These are phyloP conservation scores for Puntigrus tetrazona DNA, from an alignment of 2,113 vertebrate species.

Conservation along the genomic window DNA sequence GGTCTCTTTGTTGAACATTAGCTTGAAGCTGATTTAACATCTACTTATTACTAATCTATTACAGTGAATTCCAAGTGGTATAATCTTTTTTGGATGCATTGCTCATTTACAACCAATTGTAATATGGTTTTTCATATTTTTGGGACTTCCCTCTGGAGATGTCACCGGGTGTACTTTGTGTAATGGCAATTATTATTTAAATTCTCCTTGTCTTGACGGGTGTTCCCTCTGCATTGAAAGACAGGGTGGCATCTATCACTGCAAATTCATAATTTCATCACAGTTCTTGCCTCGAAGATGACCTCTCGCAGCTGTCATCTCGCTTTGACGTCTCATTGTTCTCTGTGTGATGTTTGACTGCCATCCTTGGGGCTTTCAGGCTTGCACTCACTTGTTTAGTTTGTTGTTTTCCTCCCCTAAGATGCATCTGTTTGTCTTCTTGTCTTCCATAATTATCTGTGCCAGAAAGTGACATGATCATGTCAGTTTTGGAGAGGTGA, in stretches of 20 bases:
- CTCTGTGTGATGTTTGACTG: background rate
- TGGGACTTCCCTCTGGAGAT: background rate
- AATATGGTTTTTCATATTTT: background rate
- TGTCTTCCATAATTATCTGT: conserved; percentile 58
- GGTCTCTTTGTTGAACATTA: background rate
- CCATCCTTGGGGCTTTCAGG: conserved; percentile 23
- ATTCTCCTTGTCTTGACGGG: conserved; percentile 1
- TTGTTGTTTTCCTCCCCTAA: conserved; percentile 40
- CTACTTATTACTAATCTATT: too few species aligned
- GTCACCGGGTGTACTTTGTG: background rate
- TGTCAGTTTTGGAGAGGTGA: conserved; percentile 26
- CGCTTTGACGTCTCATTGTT: conserved; percentile 36
- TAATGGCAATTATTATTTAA: conserved; percentile 4
- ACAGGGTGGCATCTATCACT: conserved; percentile 66
- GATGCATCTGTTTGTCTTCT: conserved; percentile 36
- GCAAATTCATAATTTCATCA: conserved; percentile 63
- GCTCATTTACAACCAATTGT: background rate
- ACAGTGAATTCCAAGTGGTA: too few species aligned
- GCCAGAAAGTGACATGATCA: conserved; percentile 38
- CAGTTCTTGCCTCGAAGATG: conserved; percentile 70
- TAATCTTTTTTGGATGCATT: background rate
- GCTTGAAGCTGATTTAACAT: background rate
- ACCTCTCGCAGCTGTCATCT: conserved; percentile 58
- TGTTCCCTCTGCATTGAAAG: too few species aligned
- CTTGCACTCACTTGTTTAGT: conserved; percentile 21